Evolutionary conservation across 2,797 vertebrate genomes (phyloP), one percentile per base, ranked within the genome.

Genomic region (Arrhamphus sclerolepis): DNA sequence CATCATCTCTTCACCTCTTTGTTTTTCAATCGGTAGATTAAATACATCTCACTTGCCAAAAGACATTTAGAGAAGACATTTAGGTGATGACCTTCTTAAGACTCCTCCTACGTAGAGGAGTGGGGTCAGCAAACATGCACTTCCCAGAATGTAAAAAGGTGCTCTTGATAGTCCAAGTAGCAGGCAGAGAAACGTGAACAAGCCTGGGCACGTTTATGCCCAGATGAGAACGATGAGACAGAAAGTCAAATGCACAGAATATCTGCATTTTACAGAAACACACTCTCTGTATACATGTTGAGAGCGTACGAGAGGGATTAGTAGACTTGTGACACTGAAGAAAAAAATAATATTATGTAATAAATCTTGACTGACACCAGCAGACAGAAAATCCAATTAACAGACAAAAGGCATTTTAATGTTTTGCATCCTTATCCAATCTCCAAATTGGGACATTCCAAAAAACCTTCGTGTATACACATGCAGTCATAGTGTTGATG

Each of bases 181-280:
- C 51, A 54, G 63, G 29, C 19, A 56, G 54, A 70, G 72, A 46
- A 49, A 11, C 75, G 34, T 38, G 52, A 66, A 83, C 77, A 80
- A 56, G 86, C 24, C 81, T 56, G 44, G 75, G 42, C 80, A 76
- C 80, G 86, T 87, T 72, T 71, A 48, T 71, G 70, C 81, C 84
- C 63, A 81, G 62, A 70, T n/a, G n/a, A n/a, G n/a, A 63, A 74
- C 66, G 76, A 49, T 17, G 46, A 20, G 18, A 72, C 47, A 69
- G 24, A 80, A 46, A 34, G 48, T 66, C 22, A 48, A 34, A 47
- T 50, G 64, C 39, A 67, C 7, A 39, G 34, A 59, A 60, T 48
- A 17, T 31, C 29, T 57, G 42, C 5, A 39, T 22, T 8, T 22
- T 24, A 49, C 44, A 55, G 17, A 42, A 48, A 69, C 18, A 34